Evolutionary conservation across 2,888 invertebrate species (phyloP).

Genomic region (Cheilosia variabilis): DNA sequence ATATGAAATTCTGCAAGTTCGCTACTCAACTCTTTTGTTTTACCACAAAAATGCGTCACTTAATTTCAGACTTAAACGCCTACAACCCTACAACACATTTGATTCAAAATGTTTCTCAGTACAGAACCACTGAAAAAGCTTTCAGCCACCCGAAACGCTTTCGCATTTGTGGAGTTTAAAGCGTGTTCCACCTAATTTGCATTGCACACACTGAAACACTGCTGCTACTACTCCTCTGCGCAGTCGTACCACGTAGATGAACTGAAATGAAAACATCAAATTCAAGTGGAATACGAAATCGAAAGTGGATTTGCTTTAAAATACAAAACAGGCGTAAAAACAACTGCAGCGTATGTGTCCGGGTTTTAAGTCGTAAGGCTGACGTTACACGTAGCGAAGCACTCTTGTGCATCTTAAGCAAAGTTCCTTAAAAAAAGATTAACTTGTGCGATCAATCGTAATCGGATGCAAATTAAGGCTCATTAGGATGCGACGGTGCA

Average conservation of each 20-base stretch:
- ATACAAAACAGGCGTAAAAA: too few species aligned
- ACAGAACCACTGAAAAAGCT: conserved; percentile 21
- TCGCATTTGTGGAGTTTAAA: conserved; percentile 21
- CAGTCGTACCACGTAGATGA: too few species aligned
- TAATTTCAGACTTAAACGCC: not conserved
- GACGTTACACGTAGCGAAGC: not conserved
- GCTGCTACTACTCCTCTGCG: too few species aligned
- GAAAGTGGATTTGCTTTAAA: too few species aligned
- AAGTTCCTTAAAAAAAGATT: conserved; percentile 11
- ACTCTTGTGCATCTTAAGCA: conserved; percentile 12
- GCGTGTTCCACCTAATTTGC: not conserved
- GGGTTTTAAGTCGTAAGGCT: not conserved
- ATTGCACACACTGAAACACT: not conserved
- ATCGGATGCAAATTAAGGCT: conserved; percentile 13
- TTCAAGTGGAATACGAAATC: too few species aligned
- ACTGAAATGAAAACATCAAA: too few species aligned
- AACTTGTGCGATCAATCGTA: not conserved
- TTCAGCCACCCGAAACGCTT: not conserved
- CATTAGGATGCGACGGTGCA: conserved; percentile 17
- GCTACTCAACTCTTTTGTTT: not conserved
- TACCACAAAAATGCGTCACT: too few species aligned
- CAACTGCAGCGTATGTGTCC: too few species aligned
- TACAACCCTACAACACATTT: not conserved
- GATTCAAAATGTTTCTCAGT: not conserved
- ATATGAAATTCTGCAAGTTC: not conserved